These are phyloP conservation scores for Coelopa pilipes DNA, from an alignment of 2,888 invertebrate species.

Conservation along the genomic window DNA sequence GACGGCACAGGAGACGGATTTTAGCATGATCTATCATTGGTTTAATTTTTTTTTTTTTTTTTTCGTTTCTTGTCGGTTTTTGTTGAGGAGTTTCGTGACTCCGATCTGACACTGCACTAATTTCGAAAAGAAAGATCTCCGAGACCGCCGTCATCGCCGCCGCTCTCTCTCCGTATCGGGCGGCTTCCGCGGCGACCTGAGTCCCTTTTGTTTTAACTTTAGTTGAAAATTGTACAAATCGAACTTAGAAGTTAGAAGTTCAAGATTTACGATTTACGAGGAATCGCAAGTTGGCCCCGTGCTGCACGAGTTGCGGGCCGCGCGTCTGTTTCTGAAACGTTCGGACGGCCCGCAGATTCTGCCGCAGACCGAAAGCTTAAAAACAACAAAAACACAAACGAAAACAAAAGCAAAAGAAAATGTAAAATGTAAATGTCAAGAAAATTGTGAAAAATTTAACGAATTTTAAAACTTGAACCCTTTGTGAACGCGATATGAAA, in stretches of 20 bases:
- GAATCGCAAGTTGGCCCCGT: too few species aligned
- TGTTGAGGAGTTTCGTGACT: not conserved
- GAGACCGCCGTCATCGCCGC: not conserved
- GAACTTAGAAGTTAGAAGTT: not conserved
- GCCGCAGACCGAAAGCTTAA: not conserved
- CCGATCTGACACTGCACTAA: too few species aligned
- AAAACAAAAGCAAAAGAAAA: conserved; percentile 4
- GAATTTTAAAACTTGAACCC: conserved; percentile 34
- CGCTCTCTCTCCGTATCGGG: not conserved
- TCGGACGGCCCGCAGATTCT: not conserved
- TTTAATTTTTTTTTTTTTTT: conserved; percentile 1
- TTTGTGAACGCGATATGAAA: conserved; percentile 52
- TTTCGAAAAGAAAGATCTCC: not conserved
- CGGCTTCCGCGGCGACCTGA: too few species aligned
- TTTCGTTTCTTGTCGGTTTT: not conserved
- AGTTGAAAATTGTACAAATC: not conserved
- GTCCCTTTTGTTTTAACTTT: not conserved
- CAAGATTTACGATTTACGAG: too few species aligned
- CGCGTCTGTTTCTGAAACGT: too few species aligned
- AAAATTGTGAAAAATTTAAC: conserved; percentile 12
- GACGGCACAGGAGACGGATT: not conserved
- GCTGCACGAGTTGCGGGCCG: too few species aligned
- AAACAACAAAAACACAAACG: not conserved
- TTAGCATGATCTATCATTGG: too few species aligned
- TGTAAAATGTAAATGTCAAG: not conserved